These are phyloP conservation scores for Himalopsyche anomala DNA, from an alignment of 2,888 invertebrate genomes.

Conservation along the genomic window DNA sequence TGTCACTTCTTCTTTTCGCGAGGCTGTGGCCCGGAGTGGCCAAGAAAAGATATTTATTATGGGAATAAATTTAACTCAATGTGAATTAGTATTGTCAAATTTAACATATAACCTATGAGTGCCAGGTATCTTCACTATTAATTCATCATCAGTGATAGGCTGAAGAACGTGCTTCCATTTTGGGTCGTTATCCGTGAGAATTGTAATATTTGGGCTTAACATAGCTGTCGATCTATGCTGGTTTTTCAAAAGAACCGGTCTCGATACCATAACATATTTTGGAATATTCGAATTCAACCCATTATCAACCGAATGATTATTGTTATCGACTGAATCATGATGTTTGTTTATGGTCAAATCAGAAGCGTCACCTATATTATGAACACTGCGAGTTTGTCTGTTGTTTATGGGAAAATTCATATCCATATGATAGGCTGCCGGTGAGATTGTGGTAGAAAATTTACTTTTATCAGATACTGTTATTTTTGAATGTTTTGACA, in stretches of 20 bases:
- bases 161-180: slow-evolving; percentile 6
- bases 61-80: not conserved
- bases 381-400: not conserved
- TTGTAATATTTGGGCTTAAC: not conserved
- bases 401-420: not conserved
- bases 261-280: not conserved
- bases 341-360: not conserved
- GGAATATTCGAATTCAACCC: not conserved
- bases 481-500: not conserved
- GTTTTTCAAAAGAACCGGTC: slow-evolving; percentile 2
- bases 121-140: not conserved
- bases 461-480: not conserved
- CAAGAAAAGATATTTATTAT: not conserved
- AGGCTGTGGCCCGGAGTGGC: not conserved
- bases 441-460: not conserved
- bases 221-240: not conserved
- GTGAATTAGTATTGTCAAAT: not conserved
- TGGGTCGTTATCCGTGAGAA: not conserved
- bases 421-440: not conserved
- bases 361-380: not conserved
- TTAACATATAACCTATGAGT: not conserved
- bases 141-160: not conserved
- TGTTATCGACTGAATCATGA: not conserved
- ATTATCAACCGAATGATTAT: not conserved
- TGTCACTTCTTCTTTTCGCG: not conserved